A percentile compares a stretch with the other conserved stretches of the same genome.
Conservation (phyloP, 2,113 vertebrate species). For the Todiramphus saurophagus region DNA sequence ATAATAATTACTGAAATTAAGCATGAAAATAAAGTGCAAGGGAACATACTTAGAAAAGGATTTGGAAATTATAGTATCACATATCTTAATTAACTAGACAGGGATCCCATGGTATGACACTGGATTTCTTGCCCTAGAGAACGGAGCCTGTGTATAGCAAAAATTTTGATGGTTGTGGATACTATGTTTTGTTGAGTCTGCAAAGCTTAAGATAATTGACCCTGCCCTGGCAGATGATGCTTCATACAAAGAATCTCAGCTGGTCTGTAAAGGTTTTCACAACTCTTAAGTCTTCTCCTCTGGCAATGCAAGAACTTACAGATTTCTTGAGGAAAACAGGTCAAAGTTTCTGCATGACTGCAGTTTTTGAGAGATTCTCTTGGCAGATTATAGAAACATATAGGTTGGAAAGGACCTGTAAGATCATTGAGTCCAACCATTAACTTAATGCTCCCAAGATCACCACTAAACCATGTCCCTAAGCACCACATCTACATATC, state of each 20-base stretch:
- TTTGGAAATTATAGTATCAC: background rate
- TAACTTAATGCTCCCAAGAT: background rate
- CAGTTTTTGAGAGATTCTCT: background rate
- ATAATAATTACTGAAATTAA: background rate
- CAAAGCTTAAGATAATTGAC: background rate
- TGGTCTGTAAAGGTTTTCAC: background rate
- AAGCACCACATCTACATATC: background rate
- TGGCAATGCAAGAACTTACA: background rate
- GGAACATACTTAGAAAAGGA: background rate
- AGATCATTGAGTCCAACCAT: background rate
- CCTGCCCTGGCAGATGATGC: background rate
- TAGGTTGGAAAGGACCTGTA: background rate
- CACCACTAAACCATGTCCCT: background rate
- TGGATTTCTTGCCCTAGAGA: background rate
- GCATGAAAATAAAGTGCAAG: background rate
- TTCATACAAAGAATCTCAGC: background rate
- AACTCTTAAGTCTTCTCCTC: background rate
- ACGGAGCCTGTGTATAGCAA: background rate
- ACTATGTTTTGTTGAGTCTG: background rate
- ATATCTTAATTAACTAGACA: background rate
- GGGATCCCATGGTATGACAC: background rate
- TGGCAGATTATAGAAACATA: background rate
- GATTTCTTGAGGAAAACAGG: background rate
- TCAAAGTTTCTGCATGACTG: background rate
- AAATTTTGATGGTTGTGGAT: background rate